These are phyloP conservation scores for Tryphoninae sp. DNA, from an alignment of 2,888 invertebrate species.

Conservation along the genomic window DNA sequence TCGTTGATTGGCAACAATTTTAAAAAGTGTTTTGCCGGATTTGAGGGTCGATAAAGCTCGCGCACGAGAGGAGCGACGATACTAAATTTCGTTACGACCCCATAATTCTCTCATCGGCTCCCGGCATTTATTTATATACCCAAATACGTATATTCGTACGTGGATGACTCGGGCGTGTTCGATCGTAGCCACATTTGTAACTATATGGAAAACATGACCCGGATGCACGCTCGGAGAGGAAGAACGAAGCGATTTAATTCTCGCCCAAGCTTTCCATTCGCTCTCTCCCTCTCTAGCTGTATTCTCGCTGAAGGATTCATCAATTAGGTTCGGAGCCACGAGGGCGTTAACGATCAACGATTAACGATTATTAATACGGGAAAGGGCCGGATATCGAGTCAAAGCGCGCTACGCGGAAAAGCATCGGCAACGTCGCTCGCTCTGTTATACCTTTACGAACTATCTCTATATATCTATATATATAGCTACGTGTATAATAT, in stretches of 20 bases:
- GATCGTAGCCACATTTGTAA: no score
- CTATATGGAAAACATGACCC: background rate
- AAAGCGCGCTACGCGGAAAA: conserved; percentile 32
- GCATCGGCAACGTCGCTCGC: conserved; percentile 8
- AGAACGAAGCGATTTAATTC: background rate
- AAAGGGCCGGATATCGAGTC: conserved; percentile 35
- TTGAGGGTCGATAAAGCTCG: no score
- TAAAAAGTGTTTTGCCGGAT: no score
- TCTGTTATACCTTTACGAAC: conserved; percentile 5
- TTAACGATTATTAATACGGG: conserved; percentile 60
- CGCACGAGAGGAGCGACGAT: no score
- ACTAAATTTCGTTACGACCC: no score
- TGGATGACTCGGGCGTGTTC: no score
- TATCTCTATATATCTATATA: background rate
- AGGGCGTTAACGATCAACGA: conserved; percentile 60
- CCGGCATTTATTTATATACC: no score
- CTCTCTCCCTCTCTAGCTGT: conserved; percentile 5
- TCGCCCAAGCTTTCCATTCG: background rate
- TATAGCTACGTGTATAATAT: conserved; percentile 10
- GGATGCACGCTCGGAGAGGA: background rate
- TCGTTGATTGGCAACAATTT: no score
- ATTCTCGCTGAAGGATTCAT: conserved; percentile 41
- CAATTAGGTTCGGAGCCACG: conserved; percentile 54
- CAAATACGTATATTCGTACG: no score
- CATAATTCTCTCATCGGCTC: no score